Evolutionary conservation across 2,797 vertebrate species (phyloP), one percentile per base, ranked within the genome.

Genomic region (Ambastaia sidthimunki): DNA sequence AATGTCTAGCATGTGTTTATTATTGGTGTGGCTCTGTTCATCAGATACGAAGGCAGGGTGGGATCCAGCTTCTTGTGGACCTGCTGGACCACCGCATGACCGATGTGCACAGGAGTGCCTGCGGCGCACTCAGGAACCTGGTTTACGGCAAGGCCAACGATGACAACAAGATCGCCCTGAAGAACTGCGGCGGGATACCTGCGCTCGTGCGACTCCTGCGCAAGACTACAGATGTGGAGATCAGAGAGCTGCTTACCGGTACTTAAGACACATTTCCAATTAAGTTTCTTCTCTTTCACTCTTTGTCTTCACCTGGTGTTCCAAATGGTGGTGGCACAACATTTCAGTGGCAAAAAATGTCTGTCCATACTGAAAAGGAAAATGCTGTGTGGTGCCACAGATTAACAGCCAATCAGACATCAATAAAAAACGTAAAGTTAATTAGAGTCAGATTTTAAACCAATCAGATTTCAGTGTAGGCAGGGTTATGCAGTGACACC

Each of bases 241-340:
- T 99, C 89, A 93, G 96, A 87, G 98, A 99, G 91, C 93, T 99
- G 88, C 97, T 99, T 86, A 99, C 98, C 94, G 98, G 98, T 99
- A 59, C 47, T 54, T 11, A 18, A 1, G 3, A 48, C 23, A 77
- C 6, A 57, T 28, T 69, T 62, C 4, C 21, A 16, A 48, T 44
- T 28, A 25, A 16, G 2, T 18, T 74, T n/a, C 37, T 48, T 28
- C 28, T 44, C 23, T 16, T 68, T 59, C 28, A 34, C 59, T 69
- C 50, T 60, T 4, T 69, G 15, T 50, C 23, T 31, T 31, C 23
- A 28, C 6, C 1, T 31, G 5, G 25, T 62, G 23, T 28, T 13
- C 25, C 7, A 62, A 60, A 6, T 2, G 28, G 13, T 3, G 9
- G 0, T 31, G 21, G 21, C 0, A 16, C 19, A 41, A 60, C 3